Base-by-base conservation (phyloP, 2,888 invertebrate genomes). In the Xanthia icteritia region DNA sequence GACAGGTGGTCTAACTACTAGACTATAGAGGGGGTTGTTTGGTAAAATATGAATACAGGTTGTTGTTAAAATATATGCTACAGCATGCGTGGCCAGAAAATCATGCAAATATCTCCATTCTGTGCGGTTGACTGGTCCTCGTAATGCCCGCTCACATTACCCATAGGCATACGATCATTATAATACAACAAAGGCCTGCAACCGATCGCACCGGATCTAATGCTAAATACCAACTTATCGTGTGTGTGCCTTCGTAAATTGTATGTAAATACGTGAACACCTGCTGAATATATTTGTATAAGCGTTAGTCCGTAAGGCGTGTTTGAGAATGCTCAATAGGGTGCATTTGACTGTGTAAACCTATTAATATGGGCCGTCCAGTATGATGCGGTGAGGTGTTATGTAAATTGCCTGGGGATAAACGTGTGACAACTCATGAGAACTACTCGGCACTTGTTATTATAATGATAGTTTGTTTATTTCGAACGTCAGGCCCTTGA, bases 251-350 rank as follows among this genome's bases (percentile, higher is more conserved):
- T 95, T 93, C 93, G 92, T 94, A 96, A 96, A 96, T 95, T 95
- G 95, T 96, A 96, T 96, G 96, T 96, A 94, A 96, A 96, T 96
- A 94, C 86, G 92, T 92, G 93, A 94, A 95, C 96, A 96, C 96
- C 96, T 96, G 96, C 95, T 94, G 96, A 95, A 96, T 96, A 96
- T 94, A 95, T 95, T 96, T 95, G 94, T 93, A 89, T 92, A 90
- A 91, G 90, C 90, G 92, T 92, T 89, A 91, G 91, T 89, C 91
- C 90, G 89, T 90, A 91, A 92, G 92, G 90, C 92, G 89, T 94
- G 93, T 95, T 94, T 93, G 94, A 92, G 95, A 93, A 93, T 92
- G 93, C 92, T 94, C 93, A 92, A 92, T 91, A 91, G 92, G 94
- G 94, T 93, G 94, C 94, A 93, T 94, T 94, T 92, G 93, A 91